Conservation (phyloP, 2,888 invertebrate genomes). For the Melinaea marsaeus region DNA sequence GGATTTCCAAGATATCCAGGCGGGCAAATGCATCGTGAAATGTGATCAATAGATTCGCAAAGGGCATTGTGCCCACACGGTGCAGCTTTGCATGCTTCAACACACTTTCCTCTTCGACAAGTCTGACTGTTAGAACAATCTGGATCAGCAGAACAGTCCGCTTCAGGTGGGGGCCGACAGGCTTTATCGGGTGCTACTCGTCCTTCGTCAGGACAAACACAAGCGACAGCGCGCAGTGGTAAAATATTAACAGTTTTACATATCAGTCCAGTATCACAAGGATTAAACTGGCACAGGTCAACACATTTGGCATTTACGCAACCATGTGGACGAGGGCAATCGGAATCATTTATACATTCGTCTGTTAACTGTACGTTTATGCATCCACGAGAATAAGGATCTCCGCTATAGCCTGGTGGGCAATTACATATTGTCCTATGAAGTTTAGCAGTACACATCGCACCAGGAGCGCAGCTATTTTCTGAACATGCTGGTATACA, state of each 20-base stretch:
- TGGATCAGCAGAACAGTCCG: conserved; percentile 83
- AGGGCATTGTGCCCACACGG: conserved; percentile 90
- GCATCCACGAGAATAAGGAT: conserved; percentile 82
- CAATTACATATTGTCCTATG: conserved; percentile 90
- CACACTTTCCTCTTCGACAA: conserved; percentile 86
- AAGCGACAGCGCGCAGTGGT: conserved; percentile 90
- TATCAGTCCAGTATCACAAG: conserved; percentile 87
- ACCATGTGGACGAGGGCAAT: conserved; percentile 85
- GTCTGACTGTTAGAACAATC: conserved; percentile 87
- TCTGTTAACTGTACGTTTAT: conserved; percentile 56
- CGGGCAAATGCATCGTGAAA: conserved; percentile 87
- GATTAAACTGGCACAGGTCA: conserved; percentile 86
- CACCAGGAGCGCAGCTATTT: conserved; percentile 87
- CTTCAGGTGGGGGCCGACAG: conserved; percentile 80
- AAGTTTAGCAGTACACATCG: conserved; percentile 84
- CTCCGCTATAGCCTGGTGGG: conserved; percentile 85
- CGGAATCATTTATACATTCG: conserved; percentile 86
- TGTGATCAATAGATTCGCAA: conserved; percentile 86
- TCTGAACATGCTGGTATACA: conserved; percentile 90
- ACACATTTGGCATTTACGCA: conserved; percentile 87
- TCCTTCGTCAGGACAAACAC: conserved; percentile 90
- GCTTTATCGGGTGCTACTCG: conserved; percentile 84
- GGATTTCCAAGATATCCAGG: conserved; percentile 88
- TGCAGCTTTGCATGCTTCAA: conserved; percentile 87
- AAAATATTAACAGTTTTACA: conserved; percentile 88